Base-by-base conservation (phyloP, 2,888 invertebrate genomes). In the Osedax frankpressi region DNA sequence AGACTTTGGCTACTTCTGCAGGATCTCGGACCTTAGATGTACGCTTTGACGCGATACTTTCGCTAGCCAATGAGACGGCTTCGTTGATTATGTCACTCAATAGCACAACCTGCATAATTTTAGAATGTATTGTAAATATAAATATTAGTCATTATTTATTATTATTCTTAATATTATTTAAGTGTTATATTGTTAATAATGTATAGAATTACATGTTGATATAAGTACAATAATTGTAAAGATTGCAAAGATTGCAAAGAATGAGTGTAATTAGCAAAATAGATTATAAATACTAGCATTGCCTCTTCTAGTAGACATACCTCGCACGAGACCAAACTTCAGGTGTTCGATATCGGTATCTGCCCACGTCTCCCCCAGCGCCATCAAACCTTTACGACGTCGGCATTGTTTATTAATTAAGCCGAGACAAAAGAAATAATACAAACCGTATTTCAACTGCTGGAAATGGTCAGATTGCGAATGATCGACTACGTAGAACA, bases 221-320 rank as follows among this genome's bases (percentile, higher is more conserved):
- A n/a, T n/a, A n/a, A n/a, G n/a, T n/a, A n/a, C n/a, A n/a, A n/a
- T n/a, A n/a, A n/a, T n/a, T n/a, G n/a, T n/a, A n/a, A n/a, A n/a
- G n/a, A n/a, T n/a, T n/a, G n/a, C n/a, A n/a, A n/a, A n/a, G n/a
- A n/a, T n/a, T n/a, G n/a, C n/a, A n/a, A n/a, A n/a, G n/a, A n/a
- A n/a, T n/a, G n/a, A n/a, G n/a, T n/a, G n/a, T n/a, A n/a, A n/a
- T n/a, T n/a, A n/a, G n/a, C n/a, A n/a, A n/a, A n/a, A n/a, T n/a
- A n/a, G n/a, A n/a, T n/a, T n/a, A n/a, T n/a, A n/a, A n/a, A n/a
- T n/a, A n/a, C n/a, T 44, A 44, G 19, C 44, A 6, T 44, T 44
- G 3, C 96, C 96, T 79, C 89, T 89, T 78, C 97, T 88, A 0
- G 95, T 93, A 80, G 94, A 95, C 92, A 97, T 92, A 25, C 95